Base-by-base conservation (phyloP, 2,113 vertebrate genomes). In the Embiotoca jacksoni region DNA sequence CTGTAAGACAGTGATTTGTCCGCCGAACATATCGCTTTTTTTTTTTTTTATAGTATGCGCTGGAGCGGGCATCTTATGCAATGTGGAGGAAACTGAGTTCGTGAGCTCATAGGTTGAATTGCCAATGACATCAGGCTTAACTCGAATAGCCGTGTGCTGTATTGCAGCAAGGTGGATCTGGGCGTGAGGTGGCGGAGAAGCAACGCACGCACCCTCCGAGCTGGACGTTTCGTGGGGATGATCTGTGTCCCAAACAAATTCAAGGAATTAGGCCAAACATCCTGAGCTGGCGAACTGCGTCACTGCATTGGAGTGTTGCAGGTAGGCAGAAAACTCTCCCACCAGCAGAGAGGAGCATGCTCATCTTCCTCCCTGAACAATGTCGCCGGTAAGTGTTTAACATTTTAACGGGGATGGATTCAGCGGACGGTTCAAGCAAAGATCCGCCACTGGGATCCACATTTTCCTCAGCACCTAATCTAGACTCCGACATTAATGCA, bases 401-500 rank as follows among this genome's bases (percentile, higher is more conserved):
- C 87, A 56, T 90, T 80, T 39, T 80, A 60, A 60, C 62, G 15
- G 83, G 81, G 77, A 97, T 94, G 96, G 95, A 97, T 91, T 93
- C 91, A 69, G 94, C 91, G 93, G 92, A 93, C 35, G 89, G 94
- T 85, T 88, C 92, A 16, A 84, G 85, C 76, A 72, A 87, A 66
- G 90, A 95, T 66, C 90, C 92, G 78, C 92, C 83, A 32, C 89
- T 93, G 60, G 92, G 88, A 74, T 91, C 92, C 64, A 92, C 83
- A 35, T 92, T 88, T 82, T 82, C 86, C 14, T 95, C 93, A 50
- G 91, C 89, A 59, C 90, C 93, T 4, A 78, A 92, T 89, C 82
- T 92, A 73, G 92, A 93, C 72, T 93, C 94, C 64, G 95, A 94
- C 88, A 88, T 87, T 55, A 89, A 88, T 31, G 83, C 94, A 60